Percentiles rank a stretch among this genome's conserved stretches.
Conservation (phyloP, 2,113 vertebrate species). For the Pedetes capensis region DNA sequence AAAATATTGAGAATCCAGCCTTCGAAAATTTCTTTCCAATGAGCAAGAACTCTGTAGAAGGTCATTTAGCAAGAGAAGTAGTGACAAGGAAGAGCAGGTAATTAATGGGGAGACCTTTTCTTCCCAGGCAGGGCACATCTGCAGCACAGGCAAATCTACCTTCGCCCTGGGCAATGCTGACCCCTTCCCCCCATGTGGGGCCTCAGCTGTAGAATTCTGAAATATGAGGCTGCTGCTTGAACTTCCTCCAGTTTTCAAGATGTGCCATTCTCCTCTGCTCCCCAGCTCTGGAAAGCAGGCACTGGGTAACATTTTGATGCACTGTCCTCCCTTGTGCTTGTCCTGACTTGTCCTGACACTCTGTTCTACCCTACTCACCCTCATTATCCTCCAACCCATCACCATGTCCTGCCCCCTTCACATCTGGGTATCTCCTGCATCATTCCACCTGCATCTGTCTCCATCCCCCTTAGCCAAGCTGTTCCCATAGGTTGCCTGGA, state of each 20-base stretch:
- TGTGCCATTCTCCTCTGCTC: not conserved
- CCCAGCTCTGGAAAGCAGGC: not conserved
- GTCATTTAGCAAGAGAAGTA: not conserved
- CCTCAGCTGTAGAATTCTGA: not conserved
- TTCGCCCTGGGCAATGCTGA: not conserved
- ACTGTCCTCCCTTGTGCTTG: not conserved
- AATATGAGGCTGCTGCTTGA: not conserved
- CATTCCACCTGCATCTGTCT: not conserved
- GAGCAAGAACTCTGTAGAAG: not conserved
- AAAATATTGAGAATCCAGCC: not conserved
- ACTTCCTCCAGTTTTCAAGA: not conserved
- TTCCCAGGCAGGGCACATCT: not conserved
- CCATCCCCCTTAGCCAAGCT: not conserved
- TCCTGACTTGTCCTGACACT: not conserved
- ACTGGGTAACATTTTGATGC: not conserved
- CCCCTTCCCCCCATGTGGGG: rapidly evolving
- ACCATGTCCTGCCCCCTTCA: not conserved
- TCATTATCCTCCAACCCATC: not conserved
- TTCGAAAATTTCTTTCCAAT: not conserved
- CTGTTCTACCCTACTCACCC: not conserved
- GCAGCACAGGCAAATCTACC: not conserved
- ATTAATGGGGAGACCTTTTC: not conserved
- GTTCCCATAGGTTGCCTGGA: not conserved
- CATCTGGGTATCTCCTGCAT: not conserved
- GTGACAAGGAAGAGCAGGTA: no score